These are phyloP conservation scores for Stratiolaelaps scimitus DNA, from an alignment of 1,140 invertebrate genomes.

Conservation along the genomic window DNA sequence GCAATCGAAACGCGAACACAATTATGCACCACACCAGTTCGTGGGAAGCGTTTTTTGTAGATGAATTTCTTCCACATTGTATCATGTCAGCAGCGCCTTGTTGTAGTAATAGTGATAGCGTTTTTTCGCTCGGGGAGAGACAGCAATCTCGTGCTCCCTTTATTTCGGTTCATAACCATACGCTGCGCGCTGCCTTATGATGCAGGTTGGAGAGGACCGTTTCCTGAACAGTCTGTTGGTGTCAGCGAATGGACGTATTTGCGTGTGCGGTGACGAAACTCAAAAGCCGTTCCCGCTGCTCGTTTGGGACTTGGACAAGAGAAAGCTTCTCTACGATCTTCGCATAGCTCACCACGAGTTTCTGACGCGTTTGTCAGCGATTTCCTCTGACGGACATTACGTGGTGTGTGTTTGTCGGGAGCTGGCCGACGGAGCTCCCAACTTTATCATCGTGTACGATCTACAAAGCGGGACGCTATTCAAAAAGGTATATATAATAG, in stretches of 20 bases:
- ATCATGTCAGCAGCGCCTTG: no score
- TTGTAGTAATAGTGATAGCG: no score
- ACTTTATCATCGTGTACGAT: constrained; percentile 80
- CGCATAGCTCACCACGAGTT: constrained; percentile 77
- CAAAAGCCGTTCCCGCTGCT: constrained; percentile 76
- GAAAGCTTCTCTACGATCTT: constrained; percentile 70
- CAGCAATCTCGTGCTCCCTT: not conserved
- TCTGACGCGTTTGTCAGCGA: constrained; percentile 63
- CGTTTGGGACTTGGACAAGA: constrained; percentile 68
- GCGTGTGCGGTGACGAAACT: constrained; percentile 78
- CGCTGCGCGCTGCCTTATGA: not conserved
- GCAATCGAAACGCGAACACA: no score
- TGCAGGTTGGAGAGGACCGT: constrained; percentile 60
- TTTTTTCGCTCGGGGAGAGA: no score
- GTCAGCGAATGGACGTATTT: constrained; percentile 67
- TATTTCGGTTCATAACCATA: constrained; percentile 33
- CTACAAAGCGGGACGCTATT: constrained; percentile 78
- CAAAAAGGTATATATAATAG: constrained; percentile 44
- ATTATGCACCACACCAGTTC: not conserved
- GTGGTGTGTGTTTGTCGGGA: constrained; percentile 53
- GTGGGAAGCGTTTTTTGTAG: no score
- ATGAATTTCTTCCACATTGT: no score
- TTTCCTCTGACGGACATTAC: constrained; percentile 65
- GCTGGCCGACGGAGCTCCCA: constrained; percentile 63
- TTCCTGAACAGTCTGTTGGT: constrained; percentile 75